Evolutionary conservation across 1,140 invertebrate genomes (phyloP).

Genomic region (Drosophila sp.): DNA sequence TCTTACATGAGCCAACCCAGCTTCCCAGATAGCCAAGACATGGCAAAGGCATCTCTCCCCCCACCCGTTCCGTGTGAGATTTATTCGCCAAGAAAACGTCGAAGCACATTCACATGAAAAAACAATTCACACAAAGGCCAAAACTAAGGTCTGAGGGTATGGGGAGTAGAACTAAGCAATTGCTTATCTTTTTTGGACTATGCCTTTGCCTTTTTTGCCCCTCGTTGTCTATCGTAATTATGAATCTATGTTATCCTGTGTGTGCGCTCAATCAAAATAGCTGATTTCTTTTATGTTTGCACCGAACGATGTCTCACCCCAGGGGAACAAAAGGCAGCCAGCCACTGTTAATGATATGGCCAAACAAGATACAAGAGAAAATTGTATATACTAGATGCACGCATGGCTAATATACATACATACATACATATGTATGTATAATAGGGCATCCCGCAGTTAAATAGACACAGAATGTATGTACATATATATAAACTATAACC

Average conservation of each 20-base stretch:
- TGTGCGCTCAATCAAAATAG: slow-evolving; percentile 61
- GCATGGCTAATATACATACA: slow-evolving; percentile 9
- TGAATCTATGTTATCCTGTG: slow-evolving; percentile 60
- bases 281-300: slow-evolving; percentile 55
- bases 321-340: slow-evolving; percentile 26
- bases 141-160: background rate
- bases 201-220: slow-evolving; percentile 22
- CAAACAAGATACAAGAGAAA: slow-evolving; percentile 22
- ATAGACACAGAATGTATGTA: too few species aligned
- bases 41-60: slow-evolving; percentile 28
- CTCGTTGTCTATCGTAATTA: slow-evolving; percentile 65
- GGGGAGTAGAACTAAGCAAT: slow-evolving; percentile 27
- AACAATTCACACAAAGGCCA: slow-evolving; percentile 32
- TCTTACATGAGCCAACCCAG: background rate
- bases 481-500: too few species aligned
- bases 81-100: slow-evolving; percentile 35
- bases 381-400: too few species aligned
- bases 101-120: slow-evolving; percentile 28
- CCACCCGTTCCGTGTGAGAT: slow-evolving; percentile 30
- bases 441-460: too few species aligned
- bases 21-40: slow-evolving; percentile 24
- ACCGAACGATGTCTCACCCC: slow-evolving; percentile 9
- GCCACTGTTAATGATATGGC: slow-evolving; percentile 48
- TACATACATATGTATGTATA: background rate
- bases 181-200: slow-evolving; percentile 56